Evolutionary conservation across 2,113 vertebrate genomes (phyloP).

Genomic region (Colinus virginianus): DNA sequence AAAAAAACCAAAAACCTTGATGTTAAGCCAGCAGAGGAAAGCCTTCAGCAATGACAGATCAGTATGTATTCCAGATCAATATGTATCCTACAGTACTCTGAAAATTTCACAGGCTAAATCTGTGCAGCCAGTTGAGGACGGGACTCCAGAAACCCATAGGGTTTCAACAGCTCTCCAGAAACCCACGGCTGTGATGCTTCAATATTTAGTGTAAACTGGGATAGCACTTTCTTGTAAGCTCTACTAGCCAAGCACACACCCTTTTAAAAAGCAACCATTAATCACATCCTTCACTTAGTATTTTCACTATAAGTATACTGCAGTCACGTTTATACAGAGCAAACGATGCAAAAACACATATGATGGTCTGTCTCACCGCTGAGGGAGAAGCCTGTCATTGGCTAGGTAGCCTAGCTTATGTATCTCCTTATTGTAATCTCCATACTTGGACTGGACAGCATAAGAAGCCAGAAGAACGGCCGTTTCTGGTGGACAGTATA

Average conservation of each 20-base stretch:
- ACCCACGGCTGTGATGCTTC: fast-evolving
- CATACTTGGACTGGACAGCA: constrained; percentile 95
- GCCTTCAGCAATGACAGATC: background rate
- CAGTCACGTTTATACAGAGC: background rate
- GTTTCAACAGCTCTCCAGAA: background rate
- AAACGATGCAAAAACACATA: background rate
- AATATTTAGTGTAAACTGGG: background rate
- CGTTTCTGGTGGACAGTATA: constrained; percentile 98
- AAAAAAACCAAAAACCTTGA: background rate
- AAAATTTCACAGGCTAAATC: background rate
- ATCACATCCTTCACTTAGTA: background rate
- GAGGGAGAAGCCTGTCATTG: constrained; percentile 93
- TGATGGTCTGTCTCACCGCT: constrained; percentile 84
- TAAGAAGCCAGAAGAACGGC: constrained; percentile 96
- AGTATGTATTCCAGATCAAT: background rate
- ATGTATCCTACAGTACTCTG: background rate
- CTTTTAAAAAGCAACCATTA: background rate
- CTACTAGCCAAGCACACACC: background rate
- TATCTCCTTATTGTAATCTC: constrained; percentile 91
- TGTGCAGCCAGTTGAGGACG: background rate
- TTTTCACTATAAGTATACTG: background rate
- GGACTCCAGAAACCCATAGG: background rate
- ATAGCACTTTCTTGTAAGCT: background rate
- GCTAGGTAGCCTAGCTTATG: constrained; percentile 94
- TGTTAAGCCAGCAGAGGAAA: background rate